phyloP scores from a whole-genome alignment of 53 echinoderm and acorn worm genomes.

The Patiria pectinifera region DNA sequence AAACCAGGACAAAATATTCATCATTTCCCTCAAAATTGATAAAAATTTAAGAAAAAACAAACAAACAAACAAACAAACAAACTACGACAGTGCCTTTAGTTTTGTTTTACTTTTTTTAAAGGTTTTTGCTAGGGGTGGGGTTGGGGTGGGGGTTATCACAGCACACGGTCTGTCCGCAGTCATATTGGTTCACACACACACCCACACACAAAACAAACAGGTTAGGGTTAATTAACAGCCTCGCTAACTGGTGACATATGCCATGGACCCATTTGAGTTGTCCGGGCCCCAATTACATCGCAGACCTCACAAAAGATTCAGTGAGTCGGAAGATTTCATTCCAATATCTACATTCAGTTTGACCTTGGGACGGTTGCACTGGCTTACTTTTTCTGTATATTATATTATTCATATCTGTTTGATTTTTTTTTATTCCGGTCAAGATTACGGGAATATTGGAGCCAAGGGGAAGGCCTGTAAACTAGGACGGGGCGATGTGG shows the following conservation, averaged over 20 bases:
- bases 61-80: too few species aligned
- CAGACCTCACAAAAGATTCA: constrained; percentile 33
- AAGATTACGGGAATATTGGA: too few species aligned
- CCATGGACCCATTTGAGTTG: constrained; percentile 16
- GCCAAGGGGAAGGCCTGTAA: too few species aligned
- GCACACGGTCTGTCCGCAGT: too few species aligned
- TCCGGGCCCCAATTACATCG: constrained; percentile 10
- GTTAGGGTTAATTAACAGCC: constrained; percentile 38
- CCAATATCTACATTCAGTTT: constrained; percentile 35
- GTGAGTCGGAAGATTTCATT: constrained; percentile 29
- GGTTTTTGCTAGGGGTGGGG: background rate
- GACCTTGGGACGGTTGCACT: constrained; percentile 44
- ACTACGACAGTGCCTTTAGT: too few species aligned
- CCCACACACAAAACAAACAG: background rate
- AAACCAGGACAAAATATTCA: background rate
- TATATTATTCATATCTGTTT: background rate
- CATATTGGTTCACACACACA: background rate
- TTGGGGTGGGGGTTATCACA: background rate
- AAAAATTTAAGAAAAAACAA: background rate
- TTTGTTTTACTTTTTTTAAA: too few species aligned
- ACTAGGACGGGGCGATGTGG: background rate
- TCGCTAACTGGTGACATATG: constrained; percentile 43
- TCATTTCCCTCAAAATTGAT: background rate
- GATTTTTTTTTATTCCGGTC: too few species aligned
- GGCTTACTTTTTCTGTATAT: background rate